A percentile compares a stretch with the other conserved stretches of the same genome.
phyloP scores from a whole-genome alignment of 2,888 invertebrate species.

The Gisinianus flammeolus region DNA sequence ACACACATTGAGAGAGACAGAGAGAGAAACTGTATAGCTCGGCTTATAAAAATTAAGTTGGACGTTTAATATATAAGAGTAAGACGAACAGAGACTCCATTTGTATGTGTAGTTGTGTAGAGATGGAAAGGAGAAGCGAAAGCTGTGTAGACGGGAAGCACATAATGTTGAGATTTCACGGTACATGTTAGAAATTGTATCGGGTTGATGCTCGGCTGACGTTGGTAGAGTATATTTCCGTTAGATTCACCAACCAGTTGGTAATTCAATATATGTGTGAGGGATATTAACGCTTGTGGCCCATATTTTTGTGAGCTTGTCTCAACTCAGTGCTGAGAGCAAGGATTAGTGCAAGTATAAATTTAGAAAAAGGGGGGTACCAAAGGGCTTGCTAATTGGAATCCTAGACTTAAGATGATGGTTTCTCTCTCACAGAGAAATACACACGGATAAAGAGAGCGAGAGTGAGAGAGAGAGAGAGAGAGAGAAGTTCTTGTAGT shows the following conservation, averaged over 20 bases:
- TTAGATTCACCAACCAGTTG: slow-evolving; percentile 39
- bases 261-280: slow-evolving; percentile 58
- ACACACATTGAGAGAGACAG: slow-evolving; percentile 27
- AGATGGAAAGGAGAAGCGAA: neutral
- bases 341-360: slow-evolving; percentile 54
- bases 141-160: slow-evolving; percentile 9
- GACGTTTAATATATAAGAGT: neutral
- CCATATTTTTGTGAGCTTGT: slow-evolving; percentile 52
- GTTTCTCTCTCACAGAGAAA: slow-evolving; percentile 8
- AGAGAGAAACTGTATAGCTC: slow-evolving; percentile 17
- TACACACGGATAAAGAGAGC: neutral
- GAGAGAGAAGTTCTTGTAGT: slow-evolving; percentile 34
- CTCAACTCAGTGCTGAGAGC: slow-evolving; percentile 29
- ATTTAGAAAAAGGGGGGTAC: slow-evolving; percentile 50
- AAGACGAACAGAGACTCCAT: neutral
- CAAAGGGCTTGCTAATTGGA: slow-evolving; percentile 56
- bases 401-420: slow-evolving; percentile 49
- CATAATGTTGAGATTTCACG: slow-evolving; percentile 41
- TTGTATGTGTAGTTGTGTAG: neutral
- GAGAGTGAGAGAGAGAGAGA: slow-evolving; percentile 4
- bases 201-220: slow-evolving; percentile 40
- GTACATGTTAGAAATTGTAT: slow-evolving; percentile 35
- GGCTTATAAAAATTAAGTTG: neutral
- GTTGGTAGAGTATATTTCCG: slow-evolving; percentile 35
- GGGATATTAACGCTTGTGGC: slow-evolving; percentile 58